Conservation (phyloP, 2,797 vertebrate genomes). For the Hippoglossus hippoglossus region DNA sequence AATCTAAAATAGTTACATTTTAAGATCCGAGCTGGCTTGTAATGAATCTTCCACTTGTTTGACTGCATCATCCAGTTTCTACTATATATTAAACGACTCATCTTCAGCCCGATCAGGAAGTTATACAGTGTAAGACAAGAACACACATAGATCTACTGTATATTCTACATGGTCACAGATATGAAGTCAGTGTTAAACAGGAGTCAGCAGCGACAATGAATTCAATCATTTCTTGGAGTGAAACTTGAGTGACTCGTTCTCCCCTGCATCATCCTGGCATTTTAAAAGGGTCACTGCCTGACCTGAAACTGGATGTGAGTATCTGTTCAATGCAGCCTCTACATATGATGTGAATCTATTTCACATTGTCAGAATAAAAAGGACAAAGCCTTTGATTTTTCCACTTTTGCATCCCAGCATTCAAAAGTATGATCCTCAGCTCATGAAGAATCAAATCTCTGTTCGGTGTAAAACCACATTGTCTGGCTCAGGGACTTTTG, state of each 20-base stretch:
- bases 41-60: too few relatives aligned
- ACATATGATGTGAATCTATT: conserved; percentile 14
- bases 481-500: background rate
- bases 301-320: background rate
- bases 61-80: too few relatives aligned
- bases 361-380: conserved; percentile 20
- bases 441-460: conserved; percentile 5
- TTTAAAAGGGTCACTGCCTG: conserved; percentile 21
- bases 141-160: background rate
- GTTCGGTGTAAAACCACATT: background rate
- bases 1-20: background rate
- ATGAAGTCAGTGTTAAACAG: conserved; percentile 13
- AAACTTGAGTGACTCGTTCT: too few relatives aligned
- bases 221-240: background rate
- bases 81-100: background rate
- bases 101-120: background rate
- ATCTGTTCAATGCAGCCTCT: background rate
- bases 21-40: too few relatives aligned
- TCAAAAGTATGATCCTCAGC: conserved; percentile 17
- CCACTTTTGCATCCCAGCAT: conserved; percentile 1
- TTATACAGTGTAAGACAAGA: background rate
- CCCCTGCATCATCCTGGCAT: conserved; percentile 14
- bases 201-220: conserved; percentile 15
- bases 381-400: conserved; percentile 14
- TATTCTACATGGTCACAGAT: conserved; percentile 12